phyloP scores from a whole-genome alignment of 2,113 vertebrate species.

The Seriola quinqueradiata region DNA sequence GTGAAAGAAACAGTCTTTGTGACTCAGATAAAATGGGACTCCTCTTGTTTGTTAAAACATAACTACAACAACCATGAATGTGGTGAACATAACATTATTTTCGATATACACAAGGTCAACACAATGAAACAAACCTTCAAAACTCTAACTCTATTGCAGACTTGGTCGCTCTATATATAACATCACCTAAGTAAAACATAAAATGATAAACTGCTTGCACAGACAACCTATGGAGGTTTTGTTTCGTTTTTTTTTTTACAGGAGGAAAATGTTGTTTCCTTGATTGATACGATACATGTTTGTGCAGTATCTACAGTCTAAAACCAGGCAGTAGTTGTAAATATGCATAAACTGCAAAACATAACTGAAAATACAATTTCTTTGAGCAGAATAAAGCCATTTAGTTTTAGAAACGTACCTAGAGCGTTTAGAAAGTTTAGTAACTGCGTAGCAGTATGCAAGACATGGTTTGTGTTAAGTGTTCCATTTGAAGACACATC shows the following conservation, averaged over 20 bases:
- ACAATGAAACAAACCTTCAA: too few species aligned
- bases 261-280: neutral
- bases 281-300: neutral
- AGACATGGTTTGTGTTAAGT: constrained; percentile 21
- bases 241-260: neutral
- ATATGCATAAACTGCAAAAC: neutral
- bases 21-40: constrained; percentile 23
- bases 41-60: neutral
- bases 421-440: neutral
- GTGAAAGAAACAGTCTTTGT: constrained; percentile 11
- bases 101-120: neutral
- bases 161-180: too few species aligned
- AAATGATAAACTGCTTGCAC: too few species aligned
- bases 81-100: neutral
- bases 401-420: neutral
- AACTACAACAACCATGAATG: neutral
- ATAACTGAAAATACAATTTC: neutral
- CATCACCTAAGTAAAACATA: too few species aligned
- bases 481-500: constrained; percentile 42
- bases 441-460: neutral
- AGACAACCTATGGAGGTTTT: too few species aligned
- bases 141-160: too few species aligned
- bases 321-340: too few species aligned
- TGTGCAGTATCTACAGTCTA: neutral
- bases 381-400: neutral